phyloP scores from a whole-genome alignment of 2,797 vertebrate species.

The Hirundo rustica region DNA sequence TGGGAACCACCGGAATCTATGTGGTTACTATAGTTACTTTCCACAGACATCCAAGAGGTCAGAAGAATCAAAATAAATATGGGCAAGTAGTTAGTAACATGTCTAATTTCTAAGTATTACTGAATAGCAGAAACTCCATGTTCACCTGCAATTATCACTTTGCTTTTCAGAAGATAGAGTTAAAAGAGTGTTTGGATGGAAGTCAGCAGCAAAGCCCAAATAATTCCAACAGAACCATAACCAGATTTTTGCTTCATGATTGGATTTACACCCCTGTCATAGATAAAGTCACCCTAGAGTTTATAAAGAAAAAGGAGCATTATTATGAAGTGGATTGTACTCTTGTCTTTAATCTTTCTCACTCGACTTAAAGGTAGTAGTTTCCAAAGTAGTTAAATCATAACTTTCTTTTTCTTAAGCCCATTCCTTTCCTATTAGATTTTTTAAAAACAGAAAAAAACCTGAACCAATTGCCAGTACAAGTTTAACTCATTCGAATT shows the following conservation, averaged over 20 bases:
- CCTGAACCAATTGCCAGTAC: neutral
- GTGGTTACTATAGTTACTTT: neutral
- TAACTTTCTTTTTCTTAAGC: neutral
- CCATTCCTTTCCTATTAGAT: neutral
- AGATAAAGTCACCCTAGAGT: neutral
- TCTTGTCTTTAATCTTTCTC: neutral
- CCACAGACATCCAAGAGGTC: neutral
- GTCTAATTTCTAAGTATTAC: neutral
- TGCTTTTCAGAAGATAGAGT: neutral
- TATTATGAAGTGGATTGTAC: neutral
- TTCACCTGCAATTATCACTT: neutral
- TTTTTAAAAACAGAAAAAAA: neutral
- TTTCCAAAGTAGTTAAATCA: slow-evolving; percentile 6
- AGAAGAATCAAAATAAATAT: neutral
- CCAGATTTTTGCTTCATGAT: neutral
- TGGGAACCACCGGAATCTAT: neutral
- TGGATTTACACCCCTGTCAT: neutral
- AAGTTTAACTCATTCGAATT: neutral
- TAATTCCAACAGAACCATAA: neutral
- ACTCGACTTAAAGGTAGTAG: neutral
- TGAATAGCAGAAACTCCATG: neutral
- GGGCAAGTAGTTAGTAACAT: neutral
- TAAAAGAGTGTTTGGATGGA: neutral
- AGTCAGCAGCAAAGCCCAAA: neutral
- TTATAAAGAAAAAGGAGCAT: neutral